Conservation (phyloP, 2,797 vertebrate genomes). For the Cynodonichthys magdalenae region DNA sequence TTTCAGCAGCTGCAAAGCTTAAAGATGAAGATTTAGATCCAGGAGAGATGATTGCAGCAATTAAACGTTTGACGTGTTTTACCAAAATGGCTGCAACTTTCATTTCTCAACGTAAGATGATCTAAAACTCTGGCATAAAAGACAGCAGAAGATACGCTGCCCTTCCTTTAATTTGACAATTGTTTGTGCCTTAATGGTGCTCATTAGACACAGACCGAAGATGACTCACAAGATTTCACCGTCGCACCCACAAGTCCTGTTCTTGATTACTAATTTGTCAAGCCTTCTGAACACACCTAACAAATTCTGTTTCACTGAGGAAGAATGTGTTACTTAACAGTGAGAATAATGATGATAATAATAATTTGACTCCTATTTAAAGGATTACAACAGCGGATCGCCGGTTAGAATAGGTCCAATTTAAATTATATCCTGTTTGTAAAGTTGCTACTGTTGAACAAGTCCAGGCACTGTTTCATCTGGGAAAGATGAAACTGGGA, state of each 20-base stretch:
- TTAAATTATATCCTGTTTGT: conserved; percentile 51
- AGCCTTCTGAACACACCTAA: conserved; percentile 20
- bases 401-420: conserved; percentile 48
- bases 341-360: conserved; percentile 4
- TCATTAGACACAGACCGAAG: conserved; percentile 13
- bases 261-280: not conserved
- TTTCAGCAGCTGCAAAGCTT: too few relatives aligned
- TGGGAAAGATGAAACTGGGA: conserved; percentile 23
- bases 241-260: not conserved
- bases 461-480: conserved; percentile 49
- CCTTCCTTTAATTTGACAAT: too few relatives aligned
- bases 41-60: too few relatives aligned
- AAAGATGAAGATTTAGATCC: too few relatives aligned
- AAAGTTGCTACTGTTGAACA: conserved; percentile 52
- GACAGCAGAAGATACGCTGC: too few relatives aligned
- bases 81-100: too few relatives aligned
- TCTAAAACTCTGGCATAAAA: too few relatives aligned
- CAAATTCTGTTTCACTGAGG: conserved; percentile 59
- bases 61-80: too few relatives aligned
- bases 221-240: conserved; percentile 31
- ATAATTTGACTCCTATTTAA: conserved; percentile 28
- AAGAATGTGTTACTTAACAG: conserved; percentile 36
- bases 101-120: too few relatives aligned
- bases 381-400: conserved; percentile 39
- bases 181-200: too few relatives aligned